Conservation (phyloP, 2,888 invertebrate genomes). For the Neoscelio sp. region DNA sequence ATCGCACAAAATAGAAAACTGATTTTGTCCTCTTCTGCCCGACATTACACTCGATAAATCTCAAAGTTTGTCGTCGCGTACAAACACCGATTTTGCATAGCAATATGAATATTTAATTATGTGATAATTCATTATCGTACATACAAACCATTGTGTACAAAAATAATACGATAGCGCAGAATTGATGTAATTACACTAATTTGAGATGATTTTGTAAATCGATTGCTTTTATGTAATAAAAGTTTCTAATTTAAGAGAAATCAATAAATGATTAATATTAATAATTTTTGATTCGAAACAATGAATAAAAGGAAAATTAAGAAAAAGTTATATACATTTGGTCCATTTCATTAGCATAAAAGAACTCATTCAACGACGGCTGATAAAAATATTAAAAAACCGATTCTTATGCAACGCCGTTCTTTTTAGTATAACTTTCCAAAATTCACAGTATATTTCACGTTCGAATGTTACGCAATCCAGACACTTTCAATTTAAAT, state of each 20-base stretch:
- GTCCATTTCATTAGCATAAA: conserved; percentile 38
- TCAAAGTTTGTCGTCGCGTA: conserved; percentile 19
- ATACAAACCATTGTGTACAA: no score
- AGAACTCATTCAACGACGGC: conserved; percentile 40
- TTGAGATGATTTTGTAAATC: no score
- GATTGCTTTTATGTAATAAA: no score
- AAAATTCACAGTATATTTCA: conserved; percentile 65
- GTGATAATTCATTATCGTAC: no score
- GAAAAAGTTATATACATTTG: conserved; percentile 27
- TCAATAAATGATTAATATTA: no score
- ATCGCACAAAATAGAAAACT: no score
- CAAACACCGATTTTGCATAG: conserved; percentile 6
- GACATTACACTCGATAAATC: no score
- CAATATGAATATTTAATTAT: conserved; percentile 42
- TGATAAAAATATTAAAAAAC: conserved; percentile 55
- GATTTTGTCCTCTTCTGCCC: no score
- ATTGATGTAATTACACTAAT: no score
- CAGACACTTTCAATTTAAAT: conserved; percentile 62
- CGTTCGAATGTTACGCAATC: conserved; percentile 51
- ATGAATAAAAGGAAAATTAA: conserved; percentile 3
- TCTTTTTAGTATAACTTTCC: conserved; percentile 67
- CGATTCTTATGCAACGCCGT: conserved; percentile 32
- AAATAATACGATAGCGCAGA: conserved; percentile 21
- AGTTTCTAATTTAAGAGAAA: no score
- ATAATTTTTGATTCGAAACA: not conserved